Evolutionary conservation across 2,888 invertebrate species (phyloP).

Genomic region (Eilema sororculum): DNA sequence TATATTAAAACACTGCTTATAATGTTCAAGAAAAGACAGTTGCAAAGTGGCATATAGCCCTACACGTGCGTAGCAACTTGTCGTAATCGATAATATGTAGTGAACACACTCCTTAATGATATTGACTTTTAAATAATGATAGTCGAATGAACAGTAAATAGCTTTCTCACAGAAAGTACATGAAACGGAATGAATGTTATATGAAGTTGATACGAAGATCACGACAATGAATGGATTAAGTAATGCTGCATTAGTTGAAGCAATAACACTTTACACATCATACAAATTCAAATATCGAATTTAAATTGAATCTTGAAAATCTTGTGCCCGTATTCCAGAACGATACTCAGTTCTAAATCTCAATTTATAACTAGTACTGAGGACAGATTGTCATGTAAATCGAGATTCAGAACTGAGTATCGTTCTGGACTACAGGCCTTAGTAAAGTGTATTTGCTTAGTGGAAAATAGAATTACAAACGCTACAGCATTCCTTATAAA

Average conservation of each 20-base stretch:
- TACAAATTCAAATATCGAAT: not conserved
- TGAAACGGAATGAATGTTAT: slow-evolving; percentile 20
- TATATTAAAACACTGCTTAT: too few species aligned
- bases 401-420: too few species aligned
- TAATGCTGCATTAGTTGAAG: slow-evolving; percentile 3
- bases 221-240: slow-evolving; percentile 2
- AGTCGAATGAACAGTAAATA: slow-evolving; percentile 27
- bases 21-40: not conserved
- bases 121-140: not conserved
- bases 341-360: too few species aligned
- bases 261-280: slow-evolving; percentile 4
- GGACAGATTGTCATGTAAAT: too few species aligned
- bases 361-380: too few species aligned
- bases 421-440: not conserved
- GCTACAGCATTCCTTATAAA: slow-evolving; percentile 38
- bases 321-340: too few species aligned
- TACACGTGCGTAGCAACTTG: not conserved
- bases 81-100: not conserved
- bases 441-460: not conserved
- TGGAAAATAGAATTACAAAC: slow-evolving; percentile 28
- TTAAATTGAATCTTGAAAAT: not conserved
- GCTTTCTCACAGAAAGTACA: slow-evolving; percentile 7
- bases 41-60: not conserved
- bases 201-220: slow-evolving; percentile 30
- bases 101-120: slow-evolving; percentile 9